A percentile compares a stretch with the other conserved stretches of the same genome.
Conservation (phyloP, 2,888 invertebrate genomes). For the Rugalucina vietnamica region DNA sequence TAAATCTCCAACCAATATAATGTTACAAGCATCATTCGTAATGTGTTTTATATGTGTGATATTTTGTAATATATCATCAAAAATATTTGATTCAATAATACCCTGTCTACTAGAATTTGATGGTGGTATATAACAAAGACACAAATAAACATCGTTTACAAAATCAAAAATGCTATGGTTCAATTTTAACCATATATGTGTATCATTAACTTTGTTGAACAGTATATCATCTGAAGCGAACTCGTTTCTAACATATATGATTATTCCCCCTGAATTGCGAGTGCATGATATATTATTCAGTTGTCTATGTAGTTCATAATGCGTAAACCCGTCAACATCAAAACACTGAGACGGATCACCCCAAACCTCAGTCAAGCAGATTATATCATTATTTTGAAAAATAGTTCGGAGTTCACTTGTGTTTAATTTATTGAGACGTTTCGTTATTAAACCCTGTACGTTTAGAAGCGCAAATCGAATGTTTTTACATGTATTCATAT, state of each 20-base stretch:
- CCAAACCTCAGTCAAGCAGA: not conserved
- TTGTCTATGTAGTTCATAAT: not conserved
- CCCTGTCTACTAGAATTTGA: not conserved
- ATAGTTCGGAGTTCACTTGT: not conserved
- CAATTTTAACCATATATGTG: not conserved
- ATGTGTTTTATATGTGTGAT: not conserved
- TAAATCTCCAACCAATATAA: not conserved
- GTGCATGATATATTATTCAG: not conserved
- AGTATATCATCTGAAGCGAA: not conserved
- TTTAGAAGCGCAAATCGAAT: not conserved
- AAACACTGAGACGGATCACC: not conserved
- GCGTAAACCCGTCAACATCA: not conserved
- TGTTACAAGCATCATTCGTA: not conserved
- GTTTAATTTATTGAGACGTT: not conserved
- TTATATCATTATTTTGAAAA: constrained; percentile 12
- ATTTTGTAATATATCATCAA: not conserved
- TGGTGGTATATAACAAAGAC: not conserved
- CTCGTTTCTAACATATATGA: not conserved
- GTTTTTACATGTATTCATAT: too few relatives aligned
- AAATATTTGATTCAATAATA: not conserved
- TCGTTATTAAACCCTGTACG: constrained; percentile 3
- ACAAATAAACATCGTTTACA: not conserved
- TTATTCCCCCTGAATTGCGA: not conserved
- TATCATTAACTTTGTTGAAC: not conserved
- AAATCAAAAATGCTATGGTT: not conserved